A percentile compares a stretch with the other conserved stretches of the same genome.
phyloP scores from a whole-genome alignment of 2,888 invertebrate species.

The Dendrolimus pini region DNA sequence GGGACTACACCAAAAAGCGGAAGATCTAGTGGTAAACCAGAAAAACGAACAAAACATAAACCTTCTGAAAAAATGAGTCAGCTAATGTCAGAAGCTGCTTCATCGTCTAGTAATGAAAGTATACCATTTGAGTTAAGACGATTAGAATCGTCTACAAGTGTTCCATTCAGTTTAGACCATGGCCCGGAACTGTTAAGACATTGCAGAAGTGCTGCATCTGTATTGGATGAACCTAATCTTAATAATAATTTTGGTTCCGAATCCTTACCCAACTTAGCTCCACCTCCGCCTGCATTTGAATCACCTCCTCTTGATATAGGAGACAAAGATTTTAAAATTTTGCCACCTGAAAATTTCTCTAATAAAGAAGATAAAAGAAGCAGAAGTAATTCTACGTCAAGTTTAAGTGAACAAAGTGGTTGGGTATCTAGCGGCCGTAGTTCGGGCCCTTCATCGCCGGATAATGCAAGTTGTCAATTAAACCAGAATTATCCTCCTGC shows the following conservation, averaged over 20 bases:
- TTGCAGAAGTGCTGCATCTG: conserved; percentile 75
- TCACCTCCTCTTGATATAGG: conserved; percentile 71
- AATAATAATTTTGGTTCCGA: conserved; percentile 78
- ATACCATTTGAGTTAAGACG: conserved; percentile 66
- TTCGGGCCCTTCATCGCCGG: conserved; percentile 79
- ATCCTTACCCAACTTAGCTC: conserved; percentile 83
- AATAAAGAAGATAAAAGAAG: conserved; percentile 60
- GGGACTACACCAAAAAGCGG: conserved; percentile 76
- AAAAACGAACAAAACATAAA: conserved; percentile 63
- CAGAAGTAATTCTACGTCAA: conserved; percentile 78
- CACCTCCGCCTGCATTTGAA: conserved; percentile 76
- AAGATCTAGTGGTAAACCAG: conserved; percentile 68
- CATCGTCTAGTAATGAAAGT: conserved; percentile 78
- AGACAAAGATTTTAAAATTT: conserved; percentile 69
- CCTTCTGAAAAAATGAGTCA: conserved; percentile 73
- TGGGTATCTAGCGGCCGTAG: conserved; percentile 89
- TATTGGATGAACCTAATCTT: conserved; percentile 74
- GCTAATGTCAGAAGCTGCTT: conserved; percentile 74
- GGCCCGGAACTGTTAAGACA: conserved; percentile 69
- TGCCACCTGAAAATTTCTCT: conserved; percentile 66
- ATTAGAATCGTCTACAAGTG: conserved; percentile 78
- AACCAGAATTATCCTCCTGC: conserved; percentile 56
- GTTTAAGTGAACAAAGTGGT: conserved; percentile 89
- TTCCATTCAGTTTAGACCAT: conserved; percentile 78
- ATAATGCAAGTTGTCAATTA: conserved; percentile 71